A percentile compares a stretch with the other conserved stretches of the same genome.
phyloP scores from a whole-genome alignment of 2,888 invertebrate genomes.

The Dromius quadrimaculatus region DNA sequence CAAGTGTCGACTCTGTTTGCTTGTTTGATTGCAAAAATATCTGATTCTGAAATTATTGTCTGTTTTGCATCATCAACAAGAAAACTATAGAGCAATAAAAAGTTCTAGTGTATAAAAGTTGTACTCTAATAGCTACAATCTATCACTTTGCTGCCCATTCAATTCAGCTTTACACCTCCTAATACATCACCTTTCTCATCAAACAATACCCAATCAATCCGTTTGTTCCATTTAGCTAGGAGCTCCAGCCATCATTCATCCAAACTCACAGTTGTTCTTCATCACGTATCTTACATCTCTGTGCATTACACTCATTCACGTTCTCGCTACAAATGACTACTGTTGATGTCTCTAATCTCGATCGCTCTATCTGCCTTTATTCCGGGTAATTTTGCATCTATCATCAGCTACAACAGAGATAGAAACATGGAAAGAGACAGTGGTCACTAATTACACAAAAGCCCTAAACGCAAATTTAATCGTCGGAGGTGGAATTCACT shows the following conservation, averaged over 20 bases:
- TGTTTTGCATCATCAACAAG: no score
- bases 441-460: constrained; percentile 25
- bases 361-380: constrained; percentile 28
- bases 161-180: no score
- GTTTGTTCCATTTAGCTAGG: background rate
- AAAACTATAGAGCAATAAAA: no score
- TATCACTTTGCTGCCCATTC: no score
- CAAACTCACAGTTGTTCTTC: background rate
- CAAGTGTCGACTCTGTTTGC: background rate
- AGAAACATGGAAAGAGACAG: background rate
- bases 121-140: no score
- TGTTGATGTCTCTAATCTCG: constrained; percentile 21
- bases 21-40: background rate
- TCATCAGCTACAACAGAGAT: constrained; percentile 15
- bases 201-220: background rate
- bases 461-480: constrained; percentile 24
- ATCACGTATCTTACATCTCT: background rate
- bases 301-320: background rate
- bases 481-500: no score
- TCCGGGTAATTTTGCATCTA: constrained; percentile 37
- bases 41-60: no score
- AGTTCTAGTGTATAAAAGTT: no score
- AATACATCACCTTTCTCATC: constrained; percentile 1
- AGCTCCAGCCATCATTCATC: background rate
- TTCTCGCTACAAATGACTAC: background rate